phyloP scores from a whole-genome alignment of 2,797 vertebrate genomes.

The Enteromius afrohamiltoni region DNA sequence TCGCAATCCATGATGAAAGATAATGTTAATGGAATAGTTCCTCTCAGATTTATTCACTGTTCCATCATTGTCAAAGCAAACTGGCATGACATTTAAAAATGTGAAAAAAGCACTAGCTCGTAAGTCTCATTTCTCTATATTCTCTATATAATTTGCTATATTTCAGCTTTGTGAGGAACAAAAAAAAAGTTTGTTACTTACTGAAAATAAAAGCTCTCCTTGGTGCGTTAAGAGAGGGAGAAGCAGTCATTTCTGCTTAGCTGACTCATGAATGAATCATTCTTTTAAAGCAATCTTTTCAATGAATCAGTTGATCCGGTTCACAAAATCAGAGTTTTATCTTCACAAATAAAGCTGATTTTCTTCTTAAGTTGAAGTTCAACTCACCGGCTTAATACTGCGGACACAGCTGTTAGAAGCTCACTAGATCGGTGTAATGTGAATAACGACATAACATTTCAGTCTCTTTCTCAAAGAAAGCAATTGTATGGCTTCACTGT shows the following conservation, averaged over 20 bases:
- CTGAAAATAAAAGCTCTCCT: not conserved
- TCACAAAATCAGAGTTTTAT: conserved; percentile 16
- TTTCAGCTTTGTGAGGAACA: not conserved
- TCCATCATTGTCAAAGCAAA: not conserved
- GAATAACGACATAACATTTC: not conserved
- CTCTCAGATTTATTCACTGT: not conserved
- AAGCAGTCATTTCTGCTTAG: not conserved
- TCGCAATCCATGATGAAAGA: not conserved
- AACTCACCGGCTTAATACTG: not conserved
- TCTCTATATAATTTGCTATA: not conserved
- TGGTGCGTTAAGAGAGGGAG: not conserved
- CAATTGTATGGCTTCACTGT: not conserved
- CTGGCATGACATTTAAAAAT: no score
- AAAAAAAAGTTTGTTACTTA: not conserved
- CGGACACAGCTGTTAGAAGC: not conserved
- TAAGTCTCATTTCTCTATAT: no score
- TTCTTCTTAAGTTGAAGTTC: not conserved
- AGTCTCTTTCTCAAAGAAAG: not conserved
- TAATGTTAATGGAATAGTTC: not conserved
- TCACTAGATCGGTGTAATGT: not conserved
- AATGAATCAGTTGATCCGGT: not conserved
- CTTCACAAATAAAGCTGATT: conserved; percentile 1
- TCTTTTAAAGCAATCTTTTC: not conserved
- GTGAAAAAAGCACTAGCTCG: not conserved
- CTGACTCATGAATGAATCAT: conserved; percentile 2